Evolutionary conservation across 2,797 vertebrate genomes (phyloP).

Genomic region (Coracias cyanogaster): DNA sequence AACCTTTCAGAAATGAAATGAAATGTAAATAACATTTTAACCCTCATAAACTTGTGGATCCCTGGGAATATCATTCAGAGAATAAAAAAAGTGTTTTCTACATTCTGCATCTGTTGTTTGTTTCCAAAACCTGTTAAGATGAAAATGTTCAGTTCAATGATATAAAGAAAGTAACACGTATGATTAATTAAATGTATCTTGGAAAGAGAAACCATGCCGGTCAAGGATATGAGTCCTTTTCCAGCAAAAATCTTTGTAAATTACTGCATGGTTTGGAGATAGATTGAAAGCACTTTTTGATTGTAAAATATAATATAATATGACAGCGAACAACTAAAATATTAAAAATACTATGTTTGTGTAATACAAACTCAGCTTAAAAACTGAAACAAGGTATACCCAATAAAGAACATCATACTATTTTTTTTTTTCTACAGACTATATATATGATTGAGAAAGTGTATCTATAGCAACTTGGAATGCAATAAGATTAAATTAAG

Average conservation of each 20-base stretch:
- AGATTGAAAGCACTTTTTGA: neutral
- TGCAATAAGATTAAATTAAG: neutral
- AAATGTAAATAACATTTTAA: conserved; percentile 71
- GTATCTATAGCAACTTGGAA: neutral
- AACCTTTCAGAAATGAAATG: conserved; percentile 65
- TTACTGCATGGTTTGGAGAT: neutral
- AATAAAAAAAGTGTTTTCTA: neutral
- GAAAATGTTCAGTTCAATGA: neutral
- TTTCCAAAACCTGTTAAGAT: neutral
- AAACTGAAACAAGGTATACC: neutral
- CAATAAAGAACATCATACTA: neutral
- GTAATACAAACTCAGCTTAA: neutral
- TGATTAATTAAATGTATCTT: conserved; percentile 39
- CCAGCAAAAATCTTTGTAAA: neutral
- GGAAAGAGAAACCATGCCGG: neutral
- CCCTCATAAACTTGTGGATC: neutral
- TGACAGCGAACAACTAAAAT: neutral
- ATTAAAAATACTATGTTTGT: neutral
- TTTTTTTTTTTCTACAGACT: neutral
- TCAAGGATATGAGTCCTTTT: neutral
- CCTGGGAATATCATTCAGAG: neutral
- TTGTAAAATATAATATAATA: neutral
- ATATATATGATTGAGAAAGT: neutral
- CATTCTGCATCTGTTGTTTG: neutral
- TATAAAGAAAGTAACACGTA: neutral